Conservation (phyloP, 1,140 invertebrate species). For the Kradibia gibbosae region DNA sequence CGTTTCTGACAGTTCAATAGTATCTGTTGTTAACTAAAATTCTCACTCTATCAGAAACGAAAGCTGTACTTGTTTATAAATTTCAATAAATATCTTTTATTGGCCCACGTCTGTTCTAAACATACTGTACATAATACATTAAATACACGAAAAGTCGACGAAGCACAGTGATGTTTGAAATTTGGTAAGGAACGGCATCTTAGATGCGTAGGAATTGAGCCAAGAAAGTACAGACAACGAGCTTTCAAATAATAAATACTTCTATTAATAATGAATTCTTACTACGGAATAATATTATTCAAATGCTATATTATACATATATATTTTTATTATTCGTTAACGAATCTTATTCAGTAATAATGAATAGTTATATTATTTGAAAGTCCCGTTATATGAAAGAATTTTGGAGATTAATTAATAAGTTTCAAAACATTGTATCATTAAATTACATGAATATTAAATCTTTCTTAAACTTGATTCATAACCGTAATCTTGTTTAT, state of each 20-base stretch:
- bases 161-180: constrained; percentile 23
- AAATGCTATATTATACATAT: not conserved
- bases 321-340: not conserved
- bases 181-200: constrained; percentile 24
- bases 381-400: not conserved
- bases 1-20: not conserved
- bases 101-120: constrained; percentile 43
- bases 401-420: not conserved
- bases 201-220: not conserved
- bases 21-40: not conserved
- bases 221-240: not conserved
- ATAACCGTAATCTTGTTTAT: too few species aligned
- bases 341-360: not conserved
- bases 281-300: not conserved
- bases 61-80: not conserved
- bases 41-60: not conserved
- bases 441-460: not conserved
- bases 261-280: not conserved
- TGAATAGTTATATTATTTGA: not conserved
- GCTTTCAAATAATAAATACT: constrained; percentile 3
- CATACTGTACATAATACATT: constrained; percentile 25
- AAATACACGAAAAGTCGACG: constrained; percentile 24
- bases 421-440: not conserved
- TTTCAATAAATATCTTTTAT: constrained; percentile 6
- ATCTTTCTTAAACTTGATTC: not conserved